Percentiles rank a stretch among this genome's conserved stretches.
Conservation (phyloP, 2,797 vertebrate genomes). For the Chaetophractus vellerosus region DNA sequence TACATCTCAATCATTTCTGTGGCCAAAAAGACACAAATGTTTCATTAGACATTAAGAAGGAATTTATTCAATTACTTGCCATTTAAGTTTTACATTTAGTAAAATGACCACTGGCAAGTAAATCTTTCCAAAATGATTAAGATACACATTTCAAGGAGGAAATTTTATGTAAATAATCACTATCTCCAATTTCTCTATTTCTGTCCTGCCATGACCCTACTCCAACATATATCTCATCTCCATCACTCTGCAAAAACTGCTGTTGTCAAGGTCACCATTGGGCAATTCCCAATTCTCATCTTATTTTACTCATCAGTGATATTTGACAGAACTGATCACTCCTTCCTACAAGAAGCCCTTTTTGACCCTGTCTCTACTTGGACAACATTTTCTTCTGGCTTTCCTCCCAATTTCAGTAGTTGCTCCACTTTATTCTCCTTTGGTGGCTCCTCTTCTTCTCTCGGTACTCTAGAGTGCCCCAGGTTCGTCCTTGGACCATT, state of each 20-base stretch:
- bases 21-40: no score
- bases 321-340: slow-evolving; percentile 16
- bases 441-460: neutral
- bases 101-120: slow-evolving; percentile 77
- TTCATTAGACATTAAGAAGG: no score
- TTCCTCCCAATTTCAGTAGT: slow-evolving; percentile 38
- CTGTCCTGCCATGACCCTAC: neutral
- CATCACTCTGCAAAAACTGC: neutral
- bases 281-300: neutral
- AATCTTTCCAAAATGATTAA: slow-evolving; percentile 79
- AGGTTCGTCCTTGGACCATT: neutral
- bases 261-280: neutral
- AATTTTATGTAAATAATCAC: neutral
- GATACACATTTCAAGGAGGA: slow-evolving; percentile 40
- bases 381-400: neutral
- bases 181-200: neutral
- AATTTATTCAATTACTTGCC: no score
- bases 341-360: neutral
- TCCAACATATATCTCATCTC: neutral
- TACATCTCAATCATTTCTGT: no score
- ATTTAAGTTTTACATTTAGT: slow-evolving; percentile 70
- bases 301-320: neutral
- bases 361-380: neutral
- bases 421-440: neutral
- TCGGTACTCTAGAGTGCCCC: neutral